phyloP scores from a whole-genome alignment of 2,888 invertebrate species.

The Gerosis bhagava region DNA sequence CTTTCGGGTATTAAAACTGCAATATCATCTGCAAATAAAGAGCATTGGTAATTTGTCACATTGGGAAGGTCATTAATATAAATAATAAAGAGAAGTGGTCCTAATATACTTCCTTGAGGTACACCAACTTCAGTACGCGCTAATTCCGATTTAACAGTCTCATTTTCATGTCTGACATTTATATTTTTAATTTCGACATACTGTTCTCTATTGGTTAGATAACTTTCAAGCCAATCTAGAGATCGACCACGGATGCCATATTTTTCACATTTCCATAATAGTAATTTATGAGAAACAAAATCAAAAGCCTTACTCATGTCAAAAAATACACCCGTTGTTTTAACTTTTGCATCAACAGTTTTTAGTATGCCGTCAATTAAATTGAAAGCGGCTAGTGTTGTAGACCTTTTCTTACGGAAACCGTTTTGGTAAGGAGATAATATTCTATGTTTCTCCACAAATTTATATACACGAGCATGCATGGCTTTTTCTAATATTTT shows the following conservation, averaged over 20 bases:
- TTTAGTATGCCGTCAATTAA: not conserved
- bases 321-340: slow-evolving; percentile 2
- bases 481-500: slow-evolving; percentile 7
- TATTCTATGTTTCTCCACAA: not conserved
- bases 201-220: not conserved
- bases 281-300: not conserved
- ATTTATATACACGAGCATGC: not conserved
- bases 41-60: slow-evolving; percentile 2
- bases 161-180: not conserved
- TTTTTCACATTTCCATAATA: not conserved
- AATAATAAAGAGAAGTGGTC: slow-evolving; percentile 2
- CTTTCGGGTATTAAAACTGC: not conserved
- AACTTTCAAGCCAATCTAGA: not conserved
- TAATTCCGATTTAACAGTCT: not conserved
- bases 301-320: slow-evolving; percentile 4
- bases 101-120: slow-evolving; percentile 8
- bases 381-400: slow-evolving; percentile 7
- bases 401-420: too few relatives aligned
- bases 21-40: too few relatives aligned
- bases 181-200: not conserved
- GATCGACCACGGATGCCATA: not conserved
- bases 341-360: not conserved
- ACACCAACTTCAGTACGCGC: not conserved
- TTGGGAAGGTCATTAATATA: too few relatives aligned
- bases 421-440: not conserved